Base-by-base conservation (phyloP, 2,797 vertebrate genomes). In the Rhinella marina region DNA sequence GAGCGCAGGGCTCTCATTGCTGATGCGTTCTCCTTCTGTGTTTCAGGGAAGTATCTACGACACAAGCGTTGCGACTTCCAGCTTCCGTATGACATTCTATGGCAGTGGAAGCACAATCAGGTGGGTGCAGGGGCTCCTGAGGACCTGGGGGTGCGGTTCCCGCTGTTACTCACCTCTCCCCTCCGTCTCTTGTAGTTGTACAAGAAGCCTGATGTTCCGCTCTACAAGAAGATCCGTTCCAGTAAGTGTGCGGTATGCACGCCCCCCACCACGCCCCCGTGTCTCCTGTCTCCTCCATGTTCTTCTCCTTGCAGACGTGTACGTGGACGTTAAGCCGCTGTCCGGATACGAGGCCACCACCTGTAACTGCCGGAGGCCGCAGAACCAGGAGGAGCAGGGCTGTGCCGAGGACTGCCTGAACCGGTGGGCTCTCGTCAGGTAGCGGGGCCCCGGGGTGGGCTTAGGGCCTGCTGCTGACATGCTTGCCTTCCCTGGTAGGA, bases 251-350 rank as follows among this genome's bases (percentile, higher is more conserved):
- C 32, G 0, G 61, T 0, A 0, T n/a, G 9, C 32, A 27, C 8
- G 7, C 25, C 54, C 12, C 23, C 21, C 8, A 32, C 32, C 16
- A 16, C 59, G 86, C 90, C 66, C 81, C 0, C 68, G 0, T 25
- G 12, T 10, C 14, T 41, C 41, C 78, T 2, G 85, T 90, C 17
- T 87, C 82, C 70, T 75, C 81, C 86, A 89, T 77, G 81, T 87
- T 13, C 81, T 86, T 0, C 13, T 72, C 25, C 90, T 85, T 19
- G 32, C 86, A 96, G 98, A 99, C 91, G 98, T 99, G 57, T 99
- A 99, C 19, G 98, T 99, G 92, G 98, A 99, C 81, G 98, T 99
- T 89, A 99, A 99, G 90, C 98, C 98, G 77, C 93, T 99, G n/a
- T 99, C 98, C 89, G 98, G 98, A 91, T 99, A 99, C 2, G 98